Base-by-base conservation (phyloP, 2,888 invertebrate species). In the Eupeodes latifasciatus region DNA sequence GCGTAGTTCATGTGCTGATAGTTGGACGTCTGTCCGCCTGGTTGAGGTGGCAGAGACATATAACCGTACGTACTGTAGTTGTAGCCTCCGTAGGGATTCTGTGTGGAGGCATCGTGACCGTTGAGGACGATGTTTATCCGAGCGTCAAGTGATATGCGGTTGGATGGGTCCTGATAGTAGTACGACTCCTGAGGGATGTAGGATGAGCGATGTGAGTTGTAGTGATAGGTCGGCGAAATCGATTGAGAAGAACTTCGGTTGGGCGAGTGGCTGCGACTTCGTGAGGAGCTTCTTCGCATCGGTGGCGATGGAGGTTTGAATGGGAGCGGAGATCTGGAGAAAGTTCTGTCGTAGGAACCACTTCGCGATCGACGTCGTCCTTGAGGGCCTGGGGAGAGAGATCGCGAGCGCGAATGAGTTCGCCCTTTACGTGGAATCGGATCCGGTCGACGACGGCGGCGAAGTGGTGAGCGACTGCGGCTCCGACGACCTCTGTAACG, bases 261-360 rank as follows among this genome's bases (percentile, higher is more conserved):
- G 3, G 88, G 88, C 0, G 88, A 88, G 71, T 81, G 71, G 40
- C 81, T 77, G 4, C 81, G 76, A 47, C 19, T 85, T 19, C 90
- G 90, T 0, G 92, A 92, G 69, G 91, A 89, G 71, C 92, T 92
- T 36, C 92, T 91, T 4, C 91, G 92, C 92, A 92, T 92, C 4
- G 93, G 93, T 2, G 93, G 93, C 9, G 93, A 93, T 0, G 93
- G 93, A 3, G 93, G 93, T 77, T 92, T 93, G 27, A 92, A 93
- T 6, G 92, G 92, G 55, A 93, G 81, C 9, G 93, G 93, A 0
- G 93, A 93, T 36, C 93, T 91, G 1, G 92, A 92, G 59, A 92
- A 92, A 27, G 91, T 91, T 5, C 91, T 91, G 19, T 92, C 91
- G 40, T 91, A 91, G 0, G 93, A 92, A 16, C n/a, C 16, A 47